Percentiles rank a stretch among this genome's conserved stretches.
phyloP scores from a whole-genome alignment of 2,113 vertebrate genomes.

The Lutjanus erythropterus region DNA sequence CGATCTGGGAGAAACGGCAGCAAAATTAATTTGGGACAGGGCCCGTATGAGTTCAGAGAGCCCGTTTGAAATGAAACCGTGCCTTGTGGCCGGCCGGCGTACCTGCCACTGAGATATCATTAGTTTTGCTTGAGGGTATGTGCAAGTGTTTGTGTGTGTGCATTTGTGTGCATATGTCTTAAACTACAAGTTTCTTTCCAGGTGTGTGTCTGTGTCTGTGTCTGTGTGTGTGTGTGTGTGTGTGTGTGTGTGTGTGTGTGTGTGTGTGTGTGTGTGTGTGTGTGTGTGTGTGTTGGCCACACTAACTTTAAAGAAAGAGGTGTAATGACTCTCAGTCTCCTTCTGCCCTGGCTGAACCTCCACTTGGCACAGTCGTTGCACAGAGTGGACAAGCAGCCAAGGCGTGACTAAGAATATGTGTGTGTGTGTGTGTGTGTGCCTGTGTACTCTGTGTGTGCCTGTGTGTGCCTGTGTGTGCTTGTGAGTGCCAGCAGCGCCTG shows the following conservation, averaged over 20 bases:
- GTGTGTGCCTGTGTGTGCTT: conserved; percentile 32
- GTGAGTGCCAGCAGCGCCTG: conserved; percentile 31
- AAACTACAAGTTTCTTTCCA: too few species aligned
- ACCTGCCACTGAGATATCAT: conserved; percentile 36
- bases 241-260: conserved; percentile 7
- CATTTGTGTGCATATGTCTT: too few species aligned
- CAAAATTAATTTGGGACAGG: conserved; percentile 66
- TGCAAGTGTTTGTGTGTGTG: conserved; percentile 17
- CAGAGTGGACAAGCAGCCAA: conserved; percentile 65
- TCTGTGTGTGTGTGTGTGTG: neutral
- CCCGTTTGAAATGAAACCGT: conserved; percentile 45
- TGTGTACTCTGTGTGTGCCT: conserved; percentile 12
- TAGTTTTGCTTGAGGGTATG: conserved; percentile 36
- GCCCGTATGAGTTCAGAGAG: conserved; percentile 59
- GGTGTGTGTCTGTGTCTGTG: conserved; percentile 5
- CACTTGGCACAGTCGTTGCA: conserved; percentile 65
- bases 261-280: conserved; percentile 40
- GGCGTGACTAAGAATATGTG: conserved; percentile 58
- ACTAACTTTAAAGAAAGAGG: conserved; percentile 57
- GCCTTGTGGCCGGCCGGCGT: conserved; percentile 43
- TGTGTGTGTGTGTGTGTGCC: conserved; percentile 23
- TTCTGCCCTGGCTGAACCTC: conserved; percentile 59
- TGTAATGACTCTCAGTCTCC: conserved; percentile 63
- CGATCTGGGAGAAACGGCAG: conserved; percentile 46
- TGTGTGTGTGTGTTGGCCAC: neutral